These are phyloP conservation scores for Homarus gammarus DNA, from an alignment of 2,888 invertebrate species.

Conservation along the genomic window DNA sequence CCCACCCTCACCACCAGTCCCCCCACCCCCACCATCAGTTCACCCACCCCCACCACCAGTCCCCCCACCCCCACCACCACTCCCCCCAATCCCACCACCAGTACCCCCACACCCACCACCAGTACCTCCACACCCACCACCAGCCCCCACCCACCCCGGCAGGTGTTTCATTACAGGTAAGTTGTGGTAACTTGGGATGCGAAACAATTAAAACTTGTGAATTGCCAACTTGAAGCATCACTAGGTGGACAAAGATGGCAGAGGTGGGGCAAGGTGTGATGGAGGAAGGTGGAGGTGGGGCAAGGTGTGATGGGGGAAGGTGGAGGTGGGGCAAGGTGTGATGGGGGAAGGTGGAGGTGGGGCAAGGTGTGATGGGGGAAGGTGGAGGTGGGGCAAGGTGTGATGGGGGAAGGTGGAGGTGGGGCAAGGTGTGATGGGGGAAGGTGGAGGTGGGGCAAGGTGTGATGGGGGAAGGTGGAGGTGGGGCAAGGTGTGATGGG, in stretches of 20 bases:
- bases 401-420: too few relatives aligned
- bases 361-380: too few relatives aligned
- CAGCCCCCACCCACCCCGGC: not conserved
- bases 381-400: too few relatives aligned
- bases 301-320: not conserved
- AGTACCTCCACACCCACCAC: not conserved
- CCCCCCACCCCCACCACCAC: too few relatives aligned
- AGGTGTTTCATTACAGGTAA: not conserved
- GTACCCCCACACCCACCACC: not conserved
- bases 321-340: not conserved
- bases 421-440: too few relatives aligned
- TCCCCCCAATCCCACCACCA: not conserved
- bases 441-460: too few relatives aligned
- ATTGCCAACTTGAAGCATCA: not conserved
- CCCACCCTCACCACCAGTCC: too few relatives aligned
- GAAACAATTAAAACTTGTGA: constrained; percentile 15
- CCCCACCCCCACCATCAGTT: too few relatives aligned
- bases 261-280: not conserved
- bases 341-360: not conserved
- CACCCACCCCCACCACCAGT: too few relatives aligned
- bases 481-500: not conserved
- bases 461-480: too few relatives aligned
- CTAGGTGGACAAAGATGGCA: not conserved
- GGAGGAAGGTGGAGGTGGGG: constrained; percentile 15
- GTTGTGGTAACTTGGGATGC: not conserved